These are phyloP conservation scores for Natator depressus DNA, from an alignment of 2,113 vertebrate genomes.

Conservation along the genomic window DNA sequence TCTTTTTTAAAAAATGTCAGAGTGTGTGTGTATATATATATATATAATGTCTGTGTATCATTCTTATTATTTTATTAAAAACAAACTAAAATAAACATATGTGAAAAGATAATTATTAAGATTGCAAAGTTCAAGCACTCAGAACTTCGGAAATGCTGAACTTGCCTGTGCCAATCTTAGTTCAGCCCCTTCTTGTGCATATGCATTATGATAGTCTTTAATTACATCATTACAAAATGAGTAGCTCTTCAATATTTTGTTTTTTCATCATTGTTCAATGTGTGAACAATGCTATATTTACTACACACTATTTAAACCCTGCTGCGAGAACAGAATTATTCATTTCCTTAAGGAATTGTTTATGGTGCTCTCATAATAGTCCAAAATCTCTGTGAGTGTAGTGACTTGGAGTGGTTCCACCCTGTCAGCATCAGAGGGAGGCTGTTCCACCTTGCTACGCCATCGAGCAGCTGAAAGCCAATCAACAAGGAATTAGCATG, in stretches of 20 bases:
- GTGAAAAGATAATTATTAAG: not conserved
- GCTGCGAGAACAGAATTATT: not conserved
- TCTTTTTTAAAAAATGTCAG: not conserved
- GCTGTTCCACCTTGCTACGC: too few species aligned
- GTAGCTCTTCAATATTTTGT: not conserved
- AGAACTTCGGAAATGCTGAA: not conserved
- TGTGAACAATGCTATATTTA: not conserved
- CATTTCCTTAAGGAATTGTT: not conserved
- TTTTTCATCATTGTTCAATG: not conserved
- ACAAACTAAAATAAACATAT: not conserved
- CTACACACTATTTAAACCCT: not conserved
- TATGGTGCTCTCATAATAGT: too few species aligned
- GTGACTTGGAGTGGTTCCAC: too few species aligned
- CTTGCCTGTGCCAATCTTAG: not conserved
- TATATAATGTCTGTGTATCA: not conserved
- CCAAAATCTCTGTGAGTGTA: too few species aligned
- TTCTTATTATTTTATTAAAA: not conserved
- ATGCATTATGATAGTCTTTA: not conserved
- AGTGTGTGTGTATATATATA: not conserved
- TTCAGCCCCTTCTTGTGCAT: not conserved
- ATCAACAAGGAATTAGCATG: too few species aligned
- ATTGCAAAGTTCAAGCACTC: not conserved
- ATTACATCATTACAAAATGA: not conserved
- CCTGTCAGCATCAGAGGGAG: too few species aligned
- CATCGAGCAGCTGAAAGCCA: too few species aligned